phyloP scores from a whole-genome alignment of 1,140 invertebrate species.

The Zaprionus camerounensis region DNA sequence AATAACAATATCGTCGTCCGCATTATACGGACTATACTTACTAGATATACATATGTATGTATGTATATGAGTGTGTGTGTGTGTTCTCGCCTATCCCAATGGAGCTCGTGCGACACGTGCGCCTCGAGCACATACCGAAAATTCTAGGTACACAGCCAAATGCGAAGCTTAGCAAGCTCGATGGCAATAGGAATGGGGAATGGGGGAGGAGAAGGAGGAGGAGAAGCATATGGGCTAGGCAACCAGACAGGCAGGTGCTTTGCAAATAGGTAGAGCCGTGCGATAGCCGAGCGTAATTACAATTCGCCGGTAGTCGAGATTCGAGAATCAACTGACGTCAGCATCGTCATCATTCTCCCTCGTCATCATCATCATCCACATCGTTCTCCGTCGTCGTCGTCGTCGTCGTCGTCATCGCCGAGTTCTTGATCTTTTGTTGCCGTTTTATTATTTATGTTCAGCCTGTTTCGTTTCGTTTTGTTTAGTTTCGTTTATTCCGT shows the following conservation, averaged over 20 bases:
- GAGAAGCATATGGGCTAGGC: not conserved
- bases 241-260: not conserved
- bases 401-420: constrained; percentile 1
- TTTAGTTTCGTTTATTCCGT: not conserved
- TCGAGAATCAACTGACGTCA: constrained; percentile 19
- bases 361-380: not conserved
- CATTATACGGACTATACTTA: constrained; percentile 1
- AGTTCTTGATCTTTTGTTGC: constrained; percentile 3
- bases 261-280: not conserved
- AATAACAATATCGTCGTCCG: constrained; percentile 32
- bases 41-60: not conserved
- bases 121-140: constrained; percentile 14
- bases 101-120: constrained; percentile 29
- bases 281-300: constrained; percentile 1
- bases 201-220: too few relatives aligned
- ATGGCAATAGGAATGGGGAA: too few relatives aligned
- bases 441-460: constrained; percentile 11
- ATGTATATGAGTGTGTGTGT: not conserved
- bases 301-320: not conserved
- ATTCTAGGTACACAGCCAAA: not conserved
- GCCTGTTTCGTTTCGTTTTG: constrained; percentile 4
- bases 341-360: not conserved
- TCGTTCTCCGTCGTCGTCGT: not conserved
- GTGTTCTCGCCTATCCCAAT: constrained; percentile 17
- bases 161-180: too few relatives aligned